Evolutionary conservation across 2,888 invertebrate genomes (phyloP).

Genomic region (Ptychoptera albimana): DNA sequence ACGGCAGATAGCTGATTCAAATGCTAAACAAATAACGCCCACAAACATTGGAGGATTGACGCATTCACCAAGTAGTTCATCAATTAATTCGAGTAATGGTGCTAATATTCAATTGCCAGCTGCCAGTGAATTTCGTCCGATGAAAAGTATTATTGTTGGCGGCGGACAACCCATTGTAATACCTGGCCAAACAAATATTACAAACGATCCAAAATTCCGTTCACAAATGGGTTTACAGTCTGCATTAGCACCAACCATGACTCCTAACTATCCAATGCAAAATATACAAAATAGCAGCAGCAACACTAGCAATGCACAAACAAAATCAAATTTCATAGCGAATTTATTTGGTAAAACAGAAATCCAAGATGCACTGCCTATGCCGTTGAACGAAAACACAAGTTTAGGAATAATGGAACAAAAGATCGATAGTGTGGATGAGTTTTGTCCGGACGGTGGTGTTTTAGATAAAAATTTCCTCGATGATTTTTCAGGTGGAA

Average conservation of each 20-base stretch:
- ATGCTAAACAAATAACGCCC: slow-evolving; percentile 33
- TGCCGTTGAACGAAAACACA: background rate
- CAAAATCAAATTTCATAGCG: background rate
- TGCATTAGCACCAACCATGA: background rate
- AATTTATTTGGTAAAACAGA: slow-evolving; percentile 4
- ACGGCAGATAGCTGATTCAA: slow-evolving; percentile 51
- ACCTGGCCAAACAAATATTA: slow-evolving; percentile 10
- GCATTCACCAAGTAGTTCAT: slow-evolving; percentile 24
- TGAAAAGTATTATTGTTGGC: slow-evolving; percentile 13
- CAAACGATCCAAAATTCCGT: slow-evolving; percentile 6
- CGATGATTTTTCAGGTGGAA: slow-evolving; percentile 40
- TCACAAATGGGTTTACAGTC: background rate
- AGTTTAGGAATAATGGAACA: slow-evolving; percentile 2
- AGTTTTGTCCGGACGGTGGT: slow-evolving; percentile 59
- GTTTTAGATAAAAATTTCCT: slow-evolving; percentile 58
- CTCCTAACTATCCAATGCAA: no score
- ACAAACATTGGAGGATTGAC: slow-evolving; percentile 31
- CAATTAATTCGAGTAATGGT: slow-evolving; percentile 22
- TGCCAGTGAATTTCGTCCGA: slow-evolving; percentile 7
- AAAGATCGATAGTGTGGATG: slow-evolving; percentile 41
- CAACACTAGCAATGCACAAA: background rate
- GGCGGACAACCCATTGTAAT: slow-evolving; percentile 14
- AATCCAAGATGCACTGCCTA: slow-evolving; percentile 4
- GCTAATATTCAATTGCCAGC: background rate
- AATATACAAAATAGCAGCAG: background rate